Base-by-base conservation (phyloP, 2,113 vertebrate species). In the Chionomys nivalis region DNA sequence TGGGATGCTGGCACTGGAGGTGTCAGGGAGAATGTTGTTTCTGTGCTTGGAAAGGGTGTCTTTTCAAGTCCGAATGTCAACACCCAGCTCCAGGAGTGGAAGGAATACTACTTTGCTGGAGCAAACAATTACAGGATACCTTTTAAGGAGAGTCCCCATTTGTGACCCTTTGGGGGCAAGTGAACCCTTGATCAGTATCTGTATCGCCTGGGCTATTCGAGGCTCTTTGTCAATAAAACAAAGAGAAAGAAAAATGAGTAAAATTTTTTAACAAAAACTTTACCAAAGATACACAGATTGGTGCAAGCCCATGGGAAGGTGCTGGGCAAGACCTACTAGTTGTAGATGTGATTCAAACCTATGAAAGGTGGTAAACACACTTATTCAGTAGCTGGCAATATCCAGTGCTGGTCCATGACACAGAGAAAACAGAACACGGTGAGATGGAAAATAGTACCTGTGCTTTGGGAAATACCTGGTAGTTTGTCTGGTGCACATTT, bases 41-140 rank as follows among this genome's bases (percentile, higher is more conserved):
- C 94, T 87, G 6, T 52, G 63, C 66, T 95, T 95, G 89, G 93
- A 75, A 77, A 72, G 82, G 65, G 68, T 87, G 65, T 82, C 95
- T 97, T 97, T 97, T 97, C 93, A 97, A 96, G 94, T 95, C 87
- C 58, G 63, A 96, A 97, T 31, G 66, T 96, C 97, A 97, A 97
- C 90, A 97, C 72, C 55, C 68, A 87, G 44, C 75, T 79, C 73
- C 10, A 49, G 83, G 39, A 87, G 88, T 89, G 39, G 28, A 93
- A 95, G 66, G 88, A 95, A 94, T 83, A 55, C 81, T 63, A 90
- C 86, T 55, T 42, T 68, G 14, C 39, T 28, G n/a, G 49, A 76
- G 11, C 39, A 75, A 94, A 44, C 86, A 81, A 95, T 90, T 61
- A 52, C 55, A 16, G 31, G 26, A 14, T 63, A 3, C 49, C 92